phyloP scores from a whole-genome alignment of 2,797 vertebrate species.

The Menidia menidia region DNA sequence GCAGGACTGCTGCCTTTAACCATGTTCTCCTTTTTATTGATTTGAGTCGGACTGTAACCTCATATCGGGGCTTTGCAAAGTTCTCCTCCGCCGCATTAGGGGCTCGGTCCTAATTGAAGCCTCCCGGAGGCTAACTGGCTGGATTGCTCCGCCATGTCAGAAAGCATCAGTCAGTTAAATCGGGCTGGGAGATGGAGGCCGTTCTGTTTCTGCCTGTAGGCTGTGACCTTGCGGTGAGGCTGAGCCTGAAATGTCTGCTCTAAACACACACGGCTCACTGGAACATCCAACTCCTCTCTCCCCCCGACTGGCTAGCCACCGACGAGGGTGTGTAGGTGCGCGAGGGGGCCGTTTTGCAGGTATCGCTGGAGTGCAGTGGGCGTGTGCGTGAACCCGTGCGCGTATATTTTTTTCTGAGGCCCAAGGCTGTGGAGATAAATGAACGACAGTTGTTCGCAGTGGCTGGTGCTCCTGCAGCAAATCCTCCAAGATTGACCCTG shows the following conservation, averaged over 20 bases:
- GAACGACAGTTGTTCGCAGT: slow-evolving; percentile 46
- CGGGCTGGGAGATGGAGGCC: slow-evolving; percentile 73
- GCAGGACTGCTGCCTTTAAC: slow-evolving; percentile 43
- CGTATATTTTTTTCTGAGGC: slow-evolving; percentile 13
- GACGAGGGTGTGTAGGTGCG: background rate
- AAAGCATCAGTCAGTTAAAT: slow-evolving; percentile 86
- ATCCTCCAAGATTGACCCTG: slow-evolving; percentile 41
- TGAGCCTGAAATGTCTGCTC: slow-evolving; percentile 63
- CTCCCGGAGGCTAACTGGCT: slow-evolving; percentile 80
- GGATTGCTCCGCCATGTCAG: slow-evolving; percentile 78
- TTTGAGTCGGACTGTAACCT: slow-evolving; percentile 65
- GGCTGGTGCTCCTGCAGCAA: slow-evolving; percentile 50
- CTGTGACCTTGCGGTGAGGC: slow-evolving; percentile 80
- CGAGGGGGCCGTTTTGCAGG: background rate
- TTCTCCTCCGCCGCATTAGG: slow-evolving; percentile 79
- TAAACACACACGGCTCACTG: slow-evolving; percentile 35
- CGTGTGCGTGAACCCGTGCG: background rate
- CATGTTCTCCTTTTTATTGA: slow-evolving; percentile 66
- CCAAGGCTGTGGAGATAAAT: slow-evolving; percentile 16
- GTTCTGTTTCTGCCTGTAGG: slow-evolving; percentile 73
- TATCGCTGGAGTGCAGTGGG: slow-evolving; percentile 16
- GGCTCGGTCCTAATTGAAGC: slow-evolving; percentile 80
- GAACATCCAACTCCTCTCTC: slow-evolving; percentile 47
- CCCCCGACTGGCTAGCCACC: slow-evolving; percentile 30
- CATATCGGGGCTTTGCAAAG: slow-evolving; percentile 70